Evolutionary conservation across 2,888 invertebrate species (phyloP).

Genomic region (Monochamus alternatus): DNA sequence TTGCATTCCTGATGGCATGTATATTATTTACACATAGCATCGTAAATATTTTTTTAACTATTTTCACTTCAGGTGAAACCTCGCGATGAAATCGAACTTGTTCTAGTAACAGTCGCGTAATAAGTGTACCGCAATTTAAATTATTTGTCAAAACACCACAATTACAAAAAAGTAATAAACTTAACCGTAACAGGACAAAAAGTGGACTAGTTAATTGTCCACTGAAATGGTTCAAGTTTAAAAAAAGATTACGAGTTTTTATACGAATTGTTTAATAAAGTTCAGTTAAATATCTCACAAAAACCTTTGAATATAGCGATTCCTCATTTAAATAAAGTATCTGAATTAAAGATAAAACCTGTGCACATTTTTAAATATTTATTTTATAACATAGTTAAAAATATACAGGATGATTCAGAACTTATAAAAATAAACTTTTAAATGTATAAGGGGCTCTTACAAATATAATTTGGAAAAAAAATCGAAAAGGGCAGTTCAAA

Average conservation of each 20-base stretch:
- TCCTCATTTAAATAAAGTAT: too few relatives aligned
- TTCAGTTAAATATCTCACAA: too few relatives aligned
- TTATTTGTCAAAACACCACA: conserved; percentile 6
- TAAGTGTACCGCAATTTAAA: background rate
- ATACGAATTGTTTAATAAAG: too few relatives aligned
- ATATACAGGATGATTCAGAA: too few relatives aligned
- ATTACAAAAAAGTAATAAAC: background rate
- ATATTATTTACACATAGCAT: conserved; percentile 6
- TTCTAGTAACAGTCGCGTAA: conserved; percentile 5
- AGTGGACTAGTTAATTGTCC: conserved; percentile 6
- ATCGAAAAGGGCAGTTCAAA: too few relatives aligned
- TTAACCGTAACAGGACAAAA: background rate
- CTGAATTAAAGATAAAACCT: too few relatives aligned
- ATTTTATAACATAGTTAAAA: too few relatives aligned
- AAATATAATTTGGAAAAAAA: too few relatives aligned
- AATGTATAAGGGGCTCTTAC: too few relatives aligned
- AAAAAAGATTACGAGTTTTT: conserved; percentile 1
- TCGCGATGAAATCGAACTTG: conserved; percentile 18
- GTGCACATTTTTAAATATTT: too few relatives aligned
- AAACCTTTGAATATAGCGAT: too few relatives aligned
- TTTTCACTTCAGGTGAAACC: conserved; percentile 2
- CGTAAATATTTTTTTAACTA: conserved; percentile 4
- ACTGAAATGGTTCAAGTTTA: conserved; percentile 8
- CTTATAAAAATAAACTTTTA: too few relatives aligned
- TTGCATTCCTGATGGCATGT: conserved; percentile 23